Evolutionary conservation across 1,140 invertebrate species (phyloP), one percentile per base, ranked within the genome.

Genomic region (Pseudomyrmex sp.): DNA sequence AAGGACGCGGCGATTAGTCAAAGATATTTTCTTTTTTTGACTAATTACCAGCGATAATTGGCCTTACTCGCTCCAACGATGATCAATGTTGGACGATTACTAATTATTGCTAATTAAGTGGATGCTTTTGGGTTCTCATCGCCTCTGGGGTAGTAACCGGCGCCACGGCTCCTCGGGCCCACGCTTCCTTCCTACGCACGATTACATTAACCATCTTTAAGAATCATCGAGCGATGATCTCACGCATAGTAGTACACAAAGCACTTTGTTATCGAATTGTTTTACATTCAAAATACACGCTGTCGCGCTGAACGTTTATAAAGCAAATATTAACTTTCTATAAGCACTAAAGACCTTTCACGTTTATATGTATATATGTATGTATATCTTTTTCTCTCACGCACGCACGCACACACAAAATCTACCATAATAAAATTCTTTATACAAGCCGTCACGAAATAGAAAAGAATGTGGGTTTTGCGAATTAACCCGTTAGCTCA

Each of bases 61-160:
- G 84, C 82, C 68, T 84, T 87, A 72, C 85, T 35, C 76, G 89
- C 84, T 87, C 73, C 48, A 12, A 69, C 82, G 56, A 61, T 83
- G 74, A 82, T 85, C 88, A 77, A 88, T 86, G 70, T 75, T 69
- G 70, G 65, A 54, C 80, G 87, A 90, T 90, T 88, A 90, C 89
- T 93, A 92, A 92, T 92, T 92, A 91, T 91, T 88, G 84, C 77
- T 93, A 92, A 93, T 93, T 93, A 93, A 90, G 69, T 87, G 75
- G 82, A 84, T 85, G 90, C 75, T 86, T 85, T 91, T 65, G 84
- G 85, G 61, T 65, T 75, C 85, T 88, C 83, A 85, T 84, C 87
- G 82, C 85, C 90, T 80, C 74, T 77, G 77, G 90, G 91, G 89
- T 88, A 91, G 89, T 82, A 35, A 73, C 70, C 75, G 86, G 82